These are phyloP conservation scores for Shargacucullia verbasci DNA, from an alignment of 2,888 invertebrate species.

Conservation along the genomic window DNA sequence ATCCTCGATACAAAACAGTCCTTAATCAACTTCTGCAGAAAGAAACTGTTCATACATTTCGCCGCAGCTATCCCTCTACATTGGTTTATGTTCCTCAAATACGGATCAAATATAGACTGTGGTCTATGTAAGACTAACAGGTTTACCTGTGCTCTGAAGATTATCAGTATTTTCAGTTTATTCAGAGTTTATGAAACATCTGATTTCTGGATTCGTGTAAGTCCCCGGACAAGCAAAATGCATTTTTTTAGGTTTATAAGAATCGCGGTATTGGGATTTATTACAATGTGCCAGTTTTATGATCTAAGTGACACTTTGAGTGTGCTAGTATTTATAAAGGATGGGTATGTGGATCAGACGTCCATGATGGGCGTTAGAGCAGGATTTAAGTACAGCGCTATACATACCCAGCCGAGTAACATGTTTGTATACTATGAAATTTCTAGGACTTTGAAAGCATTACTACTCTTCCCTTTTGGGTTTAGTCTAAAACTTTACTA, in stretches of 20 bases:
- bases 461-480: conserved; percentile 60
- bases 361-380: conserved; percentile 14
- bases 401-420: neutral
- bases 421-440: conserved; percentile 44
- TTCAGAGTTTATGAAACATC: conserved; percentile 34
- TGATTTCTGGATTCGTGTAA: conserved; percentile 8
- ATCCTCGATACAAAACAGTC: conserved; percentile 9
- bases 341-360: neutral
- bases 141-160: conserved; percentile 28
- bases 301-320: conserved; percentile 24
- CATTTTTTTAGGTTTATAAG: conserved; percentile 27
- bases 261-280: conserved; percentile 11
- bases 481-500: conserved; percentile 21
- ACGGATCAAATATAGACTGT: conserved; percentile 17
- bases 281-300: conserved; percentile 22
- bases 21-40: conserved; percentile 16
- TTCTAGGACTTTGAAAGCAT: conserved; percentile 56
- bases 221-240: neutral
- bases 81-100: conserved; percentile 39
- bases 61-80: conserved; percentile 27
- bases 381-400: neutral
- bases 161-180: conserved; percentile 26
- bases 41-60: conserved; percentile 26
- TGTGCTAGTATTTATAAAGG: conserved; percentile 10
- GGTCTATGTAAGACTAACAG: conserved; percentile 36